phyloP scores from a whole-genome alignment of 1,140 invertebrate genomes.

The Drosophila repleta region DNA sequence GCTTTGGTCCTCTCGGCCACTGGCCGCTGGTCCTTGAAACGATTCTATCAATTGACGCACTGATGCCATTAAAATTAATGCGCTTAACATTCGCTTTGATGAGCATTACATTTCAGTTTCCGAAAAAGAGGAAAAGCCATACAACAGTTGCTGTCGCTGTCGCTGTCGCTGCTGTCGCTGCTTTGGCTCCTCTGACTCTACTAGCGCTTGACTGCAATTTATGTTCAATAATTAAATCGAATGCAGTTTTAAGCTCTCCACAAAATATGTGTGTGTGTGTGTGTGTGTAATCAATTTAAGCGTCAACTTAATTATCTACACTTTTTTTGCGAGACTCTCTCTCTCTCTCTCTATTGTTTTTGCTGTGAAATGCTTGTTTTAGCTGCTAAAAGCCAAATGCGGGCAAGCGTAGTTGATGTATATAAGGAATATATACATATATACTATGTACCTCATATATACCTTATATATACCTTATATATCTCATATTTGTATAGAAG shows the following conservation, averaged over 20 bases:
- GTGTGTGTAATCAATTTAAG: constrained; percentile 66
- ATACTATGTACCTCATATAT: no score
- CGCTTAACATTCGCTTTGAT: constrained; percentile 26
- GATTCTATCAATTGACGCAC: constrained; percentile 18
- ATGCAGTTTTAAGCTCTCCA: constrained; percentile 75
- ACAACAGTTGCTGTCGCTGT: constrained; percentile 14
- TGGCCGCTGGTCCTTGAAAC: not conserved
- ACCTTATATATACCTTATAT: no score
- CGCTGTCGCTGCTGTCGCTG: constrained; percentile 19
- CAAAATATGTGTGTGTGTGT: constrained; percentile 43
- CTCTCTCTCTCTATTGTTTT: not conserved
- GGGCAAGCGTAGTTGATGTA: no score
- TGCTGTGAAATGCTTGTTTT: not conserved
- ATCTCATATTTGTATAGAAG: no score
- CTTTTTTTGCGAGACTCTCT: not conserved
- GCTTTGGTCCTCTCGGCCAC: no score
- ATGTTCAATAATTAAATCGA: constrained; percentile 76
- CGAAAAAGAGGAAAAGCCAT: constrained; percentile 48
- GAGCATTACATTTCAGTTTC: constrained; percentile 31
- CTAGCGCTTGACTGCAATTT: constrained; percentile 53
- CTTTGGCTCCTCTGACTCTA: constrained; percentile 28
- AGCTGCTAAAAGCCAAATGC: no score
- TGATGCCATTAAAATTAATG: constrained; percentile 43
- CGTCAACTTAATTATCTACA: constrained; percentile 59
- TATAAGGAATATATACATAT: no score